These are phyloP conservation scores for Megaceryle alcyon DNA, from an alignment of 2,797 vertebrate genomes.

Conservation along the genomic window DNA sequence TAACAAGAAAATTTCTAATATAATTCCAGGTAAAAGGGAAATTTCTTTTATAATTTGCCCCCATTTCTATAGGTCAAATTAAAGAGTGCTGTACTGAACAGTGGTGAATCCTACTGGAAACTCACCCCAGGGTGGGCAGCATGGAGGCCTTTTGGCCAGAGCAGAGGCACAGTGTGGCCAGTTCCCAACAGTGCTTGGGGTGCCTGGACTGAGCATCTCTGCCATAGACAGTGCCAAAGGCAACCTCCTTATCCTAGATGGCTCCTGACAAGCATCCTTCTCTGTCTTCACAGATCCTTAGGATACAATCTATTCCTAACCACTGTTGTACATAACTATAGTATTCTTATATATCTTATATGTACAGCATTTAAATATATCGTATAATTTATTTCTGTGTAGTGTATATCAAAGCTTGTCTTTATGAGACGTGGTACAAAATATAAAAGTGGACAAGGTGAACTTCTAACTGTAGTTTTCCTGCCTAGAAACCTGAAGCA, in stretches of 20 bases:
- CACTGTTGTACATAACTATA: background rate
- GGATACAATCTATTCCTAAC: background rate
- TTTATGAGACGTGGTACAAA: background rate
- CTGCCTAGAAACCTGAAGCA: background rate
- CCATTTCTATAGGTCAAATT: background rate
- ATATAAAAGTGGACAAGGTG: background rate
- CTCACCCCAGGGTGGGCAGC: background rate
- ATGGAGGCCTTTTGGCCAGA: background rate
- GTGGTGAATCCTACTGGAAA: background rate
- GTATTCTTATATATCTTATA: background rate
- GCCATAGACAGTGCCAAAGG: fast-evolving
- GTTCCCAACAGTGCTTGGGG: fast-evolving
- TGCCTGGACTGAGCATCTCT: background rate
- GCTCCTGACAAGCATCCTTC: background rate
- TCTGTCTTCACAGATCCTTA: background rate
- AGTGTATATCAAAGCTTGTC: background rate
- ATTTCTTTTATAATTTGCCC: background rate
- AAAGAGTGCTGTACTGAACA: background rate
- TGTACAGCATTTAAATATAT: background rate
- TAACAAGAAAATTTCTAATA: background rate
- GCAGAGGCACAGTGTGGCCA: background rate
- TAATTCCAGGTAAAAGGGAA: background rate
- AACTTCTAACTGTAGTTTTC: background rate
- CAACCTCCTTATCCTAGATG: background rate
- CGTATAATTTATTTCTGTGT: background rate